phyloP scores from a whole-genome alignment of 1,140 invertebrate genomes.

The Mactra quadrangularis region DNA sequence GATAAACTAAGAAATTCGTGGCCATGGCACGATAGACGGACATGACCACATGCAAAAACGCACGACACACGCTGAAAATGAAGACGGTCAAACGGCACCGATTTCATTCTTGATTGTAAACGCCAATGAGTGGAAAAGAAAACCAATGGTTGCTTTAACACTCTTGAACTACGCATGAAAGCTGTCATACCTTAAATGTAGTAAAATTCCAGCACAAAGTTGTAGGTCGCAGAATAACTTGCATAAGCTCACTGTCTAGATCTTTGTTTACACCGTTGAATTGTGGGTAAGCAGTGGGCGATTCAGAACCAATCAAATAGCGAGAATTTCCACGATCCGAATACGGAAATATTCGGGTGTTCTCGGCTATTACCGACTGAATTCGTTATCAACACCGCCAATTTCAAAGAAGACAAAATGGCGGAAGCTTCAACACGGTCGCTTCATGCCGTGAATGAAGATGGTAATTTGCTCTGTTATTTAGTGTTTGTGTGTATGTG shows the following conservation, averaged over 20 bases:
- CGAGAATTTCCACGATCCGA: slow-evolving; percentile 6
- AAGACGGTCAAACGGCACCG: no score
- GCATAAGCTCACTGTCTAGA: neutral
- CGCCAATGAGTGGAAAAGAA: no score
- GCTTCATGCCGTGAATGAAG: slow-evolving; percentile 64
- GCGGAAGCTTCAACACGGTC: slow-evolving; percentile 65
- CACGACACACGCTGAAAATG: no score
- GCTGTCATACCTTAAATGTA: slow-evolving; percentile 5
- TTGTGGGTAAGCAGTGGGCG: slow-evolving; percentile 1
- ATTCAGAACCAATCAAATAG: neutral
- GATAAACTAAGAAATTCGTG: no score
- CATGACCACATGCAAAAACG: no score
- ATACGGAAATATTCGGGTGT: neutral
- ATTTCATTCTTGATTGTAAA: no score
- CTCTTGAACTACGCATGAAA: no score
- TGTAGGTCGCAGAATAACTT: neutral
- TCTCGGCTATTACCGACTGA: neutral
- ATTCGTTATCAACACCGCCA: slow-evolving; percentile 70
- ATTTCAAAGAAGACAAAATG: slow-evolving; percentile 74
- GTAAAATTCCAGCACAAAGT: neutral
- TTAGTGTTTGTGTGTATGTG: no score
- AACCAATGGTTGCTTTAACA: no score
- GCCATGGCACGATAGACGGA: no score
- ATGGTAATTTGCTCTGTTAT: no score
- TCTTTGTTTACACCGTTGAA: slow-evolving; percentile 35